phyloP scores from a whole-genome alignment of 2,113 vertebrate genomes.

The Hipposideros armiger region DNA sequence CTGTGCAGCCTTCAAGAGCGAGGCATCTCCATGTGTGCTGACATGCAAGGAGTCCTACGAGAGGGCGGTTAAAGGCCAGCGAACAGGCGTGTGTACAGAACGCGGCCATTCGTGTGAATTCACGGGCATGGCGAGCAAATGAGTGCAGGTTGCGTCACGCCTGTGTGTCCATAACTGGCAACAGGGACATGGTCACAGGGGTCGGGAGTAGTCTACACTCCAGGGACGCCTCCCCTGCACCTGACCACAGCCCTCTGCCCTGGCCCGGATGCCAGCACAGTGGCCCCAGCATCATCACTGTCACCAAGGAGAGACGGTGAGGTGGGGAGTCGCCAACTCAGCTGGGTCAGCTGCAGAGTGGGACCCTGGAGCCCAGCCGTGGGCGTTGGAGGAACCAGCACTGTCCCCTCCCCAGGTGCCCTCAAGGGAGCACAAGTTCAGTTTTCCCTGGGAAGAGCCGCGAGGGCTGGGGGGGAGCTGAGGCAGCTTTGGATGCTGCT shows the following conservation, averaged over 20 bases:
- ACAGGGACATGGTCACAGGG: not conserved
- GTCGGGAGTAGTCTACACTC: not conserved
- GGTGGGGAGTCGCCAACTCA: not conserved
- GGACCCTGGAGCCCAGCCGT: not conserved
- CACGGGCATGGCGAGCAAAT: rapidly evolving
- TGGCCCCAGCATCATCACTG: not conserved
- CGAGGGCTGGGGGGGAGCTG: not conserved
- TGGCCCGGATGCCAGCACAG: not conserved
- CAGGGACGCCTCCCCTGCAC: rapidly evolving
- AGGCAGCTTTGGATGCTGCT: not conserved
- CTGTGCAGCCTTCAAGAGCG: not conserved
- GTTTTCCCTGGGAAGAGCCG: not conserved
- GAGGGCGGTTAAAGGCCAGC: rapidly evolving
- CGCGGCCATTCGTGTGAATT: rapidly evolving
- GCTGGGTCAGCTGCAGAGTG: not conserved
- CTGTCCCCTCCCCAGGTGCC: too few relatives aligned
- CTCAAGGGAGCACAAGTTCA: not conserved
- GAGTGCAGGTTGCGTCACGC: rapidly evolving
- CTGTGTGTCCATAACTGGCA: rapidly evolving
- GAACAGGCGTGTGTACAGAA: rapidly evolving
- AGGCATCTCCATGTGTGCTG: not conserved
- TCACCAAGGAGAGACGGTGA: not conserved
- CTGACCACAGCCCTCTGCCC: not conserved
- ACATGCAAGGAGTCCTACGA: not conserved
- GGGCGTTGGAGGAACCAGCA: not conserved